Conservation (phyloP, 2,888 invertebrate genomes). For the Omphaloscelis lunosa region DNA sequence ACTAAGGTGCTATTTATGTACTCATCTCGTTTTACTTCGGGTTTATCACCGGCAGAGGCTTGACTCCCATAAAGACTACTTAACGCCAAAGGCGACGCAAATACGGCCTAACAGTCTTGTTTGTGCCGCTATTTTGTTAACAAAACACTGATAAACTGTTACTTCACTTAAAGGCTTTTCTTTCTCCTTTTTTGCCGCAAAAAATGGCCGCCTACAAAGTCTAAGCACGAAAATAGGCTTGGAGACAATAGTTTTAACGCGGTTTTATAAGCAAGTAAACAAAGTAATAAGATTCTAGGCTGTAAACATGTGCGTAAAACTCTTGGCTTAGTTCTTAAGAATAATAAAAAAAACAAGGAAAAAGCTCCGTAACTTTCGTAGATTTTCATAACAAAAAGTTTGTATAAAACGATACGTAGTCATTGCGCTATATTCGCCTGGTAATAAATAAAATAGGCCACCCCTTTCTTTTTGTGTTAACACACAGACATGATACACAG, state of each 20-base stretch:
- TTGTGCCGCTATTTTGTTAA: slow-evolving; percentile 76
- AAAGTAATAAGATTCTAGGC: slow-evolving; percentile 62
- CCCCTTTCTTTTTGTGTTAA: not conserved
- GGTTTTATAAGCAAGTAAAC: slow-evolving; percentile 54
- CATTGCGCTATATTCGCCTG: not conserved
- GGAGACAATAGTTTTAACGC: slow-evolving; percentile 46
- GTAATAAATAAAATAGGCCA: not conserved
- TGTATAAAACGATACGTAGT: not conserved
- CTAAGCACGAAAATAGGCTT: slow-evolving; percentile 17
- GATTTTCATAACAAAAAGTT: slow-evolving; percentile 27
- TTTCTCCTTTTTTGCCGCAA: slow-evolving; percentile 56
- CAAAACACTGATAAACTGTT: slow-evolving; percentile 70
- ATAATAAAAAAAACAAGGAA: slow-evolving; percentile 21
- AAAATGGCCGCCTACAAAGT: slow-evolving; percentile 37
- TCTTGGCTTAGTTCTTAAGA: slow-evolving; percentile 23
- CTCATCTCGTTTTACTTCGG: slow-evolving; percentile 63
- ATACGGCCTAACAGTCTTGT: slow-evolving; percentile 78
- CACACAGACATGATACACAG: no score
- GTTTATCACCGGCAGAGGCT: slow-evolving; percentile 65
- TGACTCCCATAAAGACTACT: slow-evolving; percentile 71
- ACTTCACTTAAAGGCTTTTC: slow-evolving; percentile 40
- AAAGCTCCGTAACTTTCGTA: not conserved
- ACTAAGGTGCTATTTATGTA: slow-evolving; percentile 69
- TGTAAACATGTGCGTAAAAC: slow-evolving; percentile 47
- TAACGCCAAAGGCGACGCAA: slow-evolving; percentile 70